Evolutionary conservation across 64 coral and sea anemone species (phyloP), one percentile per base, ranked within the genome.

Genomic region (Montipora capricornis): DNA sequence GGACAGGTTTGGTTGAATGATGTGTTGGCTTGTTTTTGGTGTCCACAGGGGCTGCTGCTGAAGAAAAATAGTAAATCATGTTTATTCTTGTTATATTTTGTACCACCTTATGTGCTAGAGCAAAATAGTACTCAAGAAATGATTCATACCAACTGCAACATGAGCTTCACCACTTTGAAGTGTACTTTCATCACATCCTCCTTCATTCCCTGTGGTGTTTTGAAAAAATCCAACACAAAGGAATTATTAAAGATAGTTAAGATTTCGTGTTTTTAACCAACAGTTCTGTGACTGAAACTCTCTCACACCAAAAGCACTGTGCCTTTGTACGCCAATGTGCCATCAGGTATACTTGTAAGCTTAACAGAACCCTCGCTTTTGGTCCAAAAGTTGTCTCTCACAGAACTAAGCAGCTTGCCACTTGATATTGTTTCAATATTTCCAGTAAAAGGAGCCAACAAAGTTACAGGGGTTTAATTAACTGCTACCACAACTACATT

Each of bases 141-240:
- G 68, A 88, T 88, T 88, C 70, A 88, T 88, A 88, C 86, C 71
- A 88, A 88, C 86, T 88, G 19, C 69, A 75, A 88, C 69, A 88
- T 88, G 86, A 88, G 70, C 86, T 88, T 88, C 86, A 88, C 86
- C 71, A 88, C 47, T 76, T 88, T 88, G 68, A 88, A 88, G 86
- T 88, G 86, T 88, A 88, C 86, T 88, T 88, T 88, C 86, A 76
- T 88, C 75, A 88, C 86, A 88, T 88, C 86, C 86, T 57, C 86
- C 86, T 88, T 59, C 86, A 88, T 89, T 89, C 49, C 87, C 87
- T 89, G 87, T 89, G 59, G 87, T 89, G 59, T 89, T 89, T 89
- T 61, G 87, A 89, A 89, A 89, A 89, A 89, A 89, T 49, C 61
- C 9, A 64, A 89, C 87, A 89, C 73, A 89, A 89, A 89, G 87